Percentiles rank a stretch among this genome's conserved stretches.
Conservation (phyloP, 2,797 vertebrate species). For the Pantherophis vulpinus region DNA sequence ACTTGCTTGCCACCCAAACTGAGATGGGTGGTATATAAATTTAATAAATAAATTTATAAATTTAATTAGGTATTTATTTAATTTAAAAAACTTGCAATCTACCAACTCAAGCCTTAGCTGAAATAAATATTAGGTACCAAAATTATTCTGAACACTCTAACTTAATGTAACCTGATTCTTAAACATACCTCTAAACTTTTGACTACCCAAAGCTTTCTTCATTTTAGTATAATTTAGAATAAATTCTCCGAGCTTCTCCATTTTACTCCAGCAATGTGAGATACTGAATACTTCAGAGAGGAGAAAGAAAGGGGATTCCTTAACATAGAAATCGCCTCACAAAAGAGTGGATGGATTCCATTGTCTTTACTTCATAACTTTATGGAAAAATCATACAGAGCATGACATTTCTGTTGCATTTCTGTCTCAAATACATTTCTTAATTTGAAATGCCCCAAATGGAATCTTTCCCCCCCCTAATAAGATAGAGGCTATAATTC, state of each 20-base stretch:
- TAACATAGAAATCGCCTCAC: not conserved
- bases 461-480: fast-evolving
- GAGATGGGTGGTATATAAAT: not conserved
- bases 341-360: not conserved
- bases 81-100: not conserved
- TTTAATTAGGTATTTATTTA: not conserved
- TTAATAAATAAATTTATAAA: not conserved
- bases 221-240: not conserved
- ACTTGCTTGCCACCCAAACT: not conserved
- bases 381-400: not conserved
- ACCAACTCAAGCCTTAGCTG: not conserved
- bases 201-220: not conserved
- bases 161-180: not conserved
- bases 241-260: not conserved
- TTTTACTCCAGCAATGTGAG: not conserved
- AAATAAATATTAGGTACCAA: not conserved
- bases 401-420: not conserved
- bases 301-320: not conserved
- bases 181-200: not conserved
- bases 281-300: not conserved
- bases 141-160: not conserved
- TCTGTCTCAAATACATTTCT: not conserved
- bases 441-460: not conserved
- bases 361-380: not conserved
- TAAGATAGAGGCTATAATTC: not conserved